Evolutionary conservation across 2,113 vertebrate species (phyloP).

Genomic region (Osmerus mordax): DNA sequence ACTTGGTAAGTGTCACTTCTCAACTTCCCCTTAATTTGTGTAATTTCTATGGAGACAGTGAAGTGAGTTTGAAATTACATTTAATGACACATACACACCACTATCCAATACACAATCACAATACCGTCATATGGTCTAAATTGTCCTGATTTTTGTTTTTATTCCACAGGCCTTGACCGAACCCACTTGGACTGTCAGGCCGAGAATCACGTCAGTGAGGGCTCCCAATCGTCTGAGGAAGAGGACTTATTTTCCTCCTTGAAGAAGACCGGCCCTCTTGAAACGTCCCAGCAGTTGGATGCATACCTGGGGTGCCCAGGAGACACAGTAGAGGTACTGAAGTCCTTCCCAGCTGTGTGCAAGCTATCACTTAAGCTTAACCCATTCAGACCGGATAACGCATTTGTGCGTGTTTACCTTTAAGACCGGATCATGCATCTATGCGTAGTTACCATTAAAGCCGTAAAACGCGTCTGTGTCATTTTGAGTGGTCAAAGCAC

Average conservation of each 20-base stretch:
- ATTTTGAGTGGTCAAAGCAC: no score
- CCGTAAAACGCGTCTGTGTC: no score
- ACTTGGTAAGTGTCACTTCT: slow-evolving; percentile 27
- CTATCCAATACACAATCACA: no score
- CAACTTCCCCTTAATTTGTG: background rate
- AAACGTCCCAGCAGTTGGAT: slow-evolving; percentile 22
- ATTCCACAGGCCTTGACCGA: slow-evolving; percentile 29
- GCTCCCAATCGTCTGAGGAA: slow-evolving; percentile 19
- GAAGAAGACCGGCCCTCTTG: slow-evolving; percentile 12
- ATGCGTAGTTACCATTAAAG: no score
- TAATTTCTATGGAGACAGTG: no score
- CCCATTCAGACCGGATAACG: no score
- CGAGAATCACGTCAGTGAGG: slow-evolving; percentile 4
- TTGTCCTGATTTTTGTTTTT: slow-evolving; percentile 24
- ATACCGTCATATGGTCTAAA: slow-evolving; percentile 9
- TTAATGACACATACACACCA: slow-evolving; percentile 2
- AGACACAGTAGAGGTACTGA: slow-evolving; percentile 19
- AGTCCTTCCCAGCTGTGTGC: slow-evolving; percentile 16
- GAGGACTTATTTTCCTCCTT: slow-evolving; percentile 21
- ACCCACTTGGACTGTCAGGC: slow-evolving; percentile 21
- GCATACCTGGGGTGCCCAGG: slow-evolving; percentile 20
- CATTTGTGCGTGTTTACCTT: no score
- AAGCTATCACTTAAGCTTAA: slow-evolving; percentile 24
- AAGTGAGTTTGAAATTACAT: slow-evolving; percentile 9
- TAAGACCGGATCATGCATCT: no score